Percentiles rank a stretch among this genome's conserved stretches.
Conservation (phyloP, 1,140 invertebrate genomes). For the Anoplophora glabripennis region DNA sequence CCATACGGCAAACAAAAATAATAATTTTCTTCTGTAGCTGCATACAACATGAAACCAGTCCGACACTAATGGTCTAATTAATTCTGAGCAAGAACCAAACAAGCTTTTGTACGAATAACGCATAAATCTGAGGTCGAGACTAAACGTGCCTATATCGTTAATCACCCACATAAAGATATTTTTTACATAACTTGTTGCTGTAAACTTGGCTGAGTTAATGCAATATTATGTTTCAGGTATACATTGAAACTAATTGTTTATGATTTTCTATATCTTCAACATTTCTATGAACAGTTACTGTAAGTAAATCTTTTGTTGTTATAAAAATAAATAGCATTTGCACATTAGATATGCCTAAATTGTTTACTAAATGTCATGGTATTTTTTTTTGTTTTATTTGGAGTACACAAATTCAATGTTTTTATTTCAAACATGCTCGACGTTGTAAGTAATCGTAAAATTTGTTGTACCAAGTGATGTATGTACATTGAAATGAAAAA, state of each 20-base stretch:
- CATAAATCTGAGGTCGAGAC: conserved; percentile 22
- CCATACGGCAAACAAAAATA: conserved; percentile 1
- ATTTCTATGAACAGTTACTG: no score
- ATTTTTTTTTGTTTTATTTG: no score
- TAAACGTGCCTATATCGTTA: conserved; percentile 19
- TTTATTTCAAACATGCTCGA: no score
- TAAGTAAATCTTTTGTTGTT: no score
- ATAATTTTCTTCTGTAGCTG: not conserved
- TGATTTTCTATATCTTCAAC: not conserved
- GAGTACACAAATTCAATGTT: no score
- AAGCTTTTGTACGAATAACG: conserved; percentile 14
- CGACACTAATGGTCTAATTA: conserved; percentile 11
- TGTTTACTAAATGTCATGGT: no score
- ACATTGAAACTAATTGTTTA: conserved; percentile 6
- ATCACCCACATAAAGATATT: conserved; percentile 15
- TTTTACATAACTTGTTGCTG: conserved; percentile 5
- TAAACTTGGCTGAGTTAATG: not conserved
- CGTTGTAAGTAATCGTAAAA: no score
- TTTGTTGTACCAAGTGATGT: no score
- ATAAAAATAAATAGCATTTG: no score
- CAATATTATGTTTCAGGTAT: conserved; percentile 3
- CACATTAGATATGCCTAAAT: no score
- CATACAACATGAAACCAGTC: conserved; percentile 14
- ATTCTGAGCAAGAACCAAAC: conserved; percentile 17
- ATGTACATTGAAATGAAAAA: no score